phyloP scores from a whole-genome alignment of 2,888 invertebrate species.

The Idaea straminata region DNA sequence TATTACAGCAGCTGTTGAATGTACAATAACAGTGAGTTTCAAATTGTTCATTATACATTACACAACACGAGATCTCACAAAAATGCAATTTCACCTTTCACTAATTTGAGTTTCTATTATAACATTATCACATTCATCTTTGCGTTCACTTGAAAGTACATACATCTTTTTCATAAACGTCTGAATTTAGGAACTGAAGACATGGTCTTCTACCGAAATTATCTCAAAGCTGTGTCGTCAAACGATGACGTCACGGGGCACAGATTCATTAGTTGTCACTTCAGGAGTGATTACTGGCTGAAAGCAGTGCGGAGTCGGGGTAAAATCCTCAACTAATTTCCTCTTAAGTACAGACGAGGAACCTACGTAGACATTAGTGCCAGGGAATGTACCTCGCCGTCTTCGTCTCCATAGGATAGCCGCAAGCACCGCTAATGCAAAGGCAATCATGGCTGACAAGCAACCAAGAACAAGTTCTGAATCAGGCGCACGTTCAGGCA shows the following conservation, averaged over 20 bases:
- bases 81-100: conserved; percentile 49
- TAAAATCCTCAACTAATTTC: conserved; percentile 82
- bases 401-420: conserved; percentile 80
- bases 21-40: conserved; percentile 52
- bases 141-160: conserved; percentile 43
- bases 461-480: conserved; percentile 81
- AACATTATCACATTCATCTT: conserved; percentile 47
- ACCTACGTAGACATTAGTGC: conserved; percentile 81
- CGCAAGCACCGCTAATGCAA: conserved; percentile 73
- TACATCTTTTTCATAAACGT: conserved; percentile 49
- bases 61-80: conserved; percentile 48
- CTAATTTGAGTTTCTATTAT: conserved; percentile 42
- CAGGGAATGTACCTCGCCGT: conserved; percentile 76
- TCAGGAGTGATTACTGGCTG: conserved; percentile 81
- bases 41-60: conserved; percentile 54
- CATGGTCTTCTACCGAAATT: conserved; percentile 78
- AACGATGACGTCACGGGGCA: conserved; percentile 80
- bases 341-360: conserved; percentile 81
- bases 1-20: conserved; percentile 56
- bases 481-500: conserved; percentile 74
- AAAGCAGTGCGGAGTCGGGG: conserved; percentile 74
- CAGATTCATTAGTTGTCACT: conserved; percentile 62
- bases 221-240: conserved; percentile 83
- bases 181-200: conserved; percentile 77
- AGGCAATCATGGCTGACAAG: conserved; percentile 78